Percentiles rank a stretch among this genome's conserved stretches.
phyloP scores from a whole-genome alignment of 2,797 vertebrate genomes.

The Mycteria americana region DNA sequence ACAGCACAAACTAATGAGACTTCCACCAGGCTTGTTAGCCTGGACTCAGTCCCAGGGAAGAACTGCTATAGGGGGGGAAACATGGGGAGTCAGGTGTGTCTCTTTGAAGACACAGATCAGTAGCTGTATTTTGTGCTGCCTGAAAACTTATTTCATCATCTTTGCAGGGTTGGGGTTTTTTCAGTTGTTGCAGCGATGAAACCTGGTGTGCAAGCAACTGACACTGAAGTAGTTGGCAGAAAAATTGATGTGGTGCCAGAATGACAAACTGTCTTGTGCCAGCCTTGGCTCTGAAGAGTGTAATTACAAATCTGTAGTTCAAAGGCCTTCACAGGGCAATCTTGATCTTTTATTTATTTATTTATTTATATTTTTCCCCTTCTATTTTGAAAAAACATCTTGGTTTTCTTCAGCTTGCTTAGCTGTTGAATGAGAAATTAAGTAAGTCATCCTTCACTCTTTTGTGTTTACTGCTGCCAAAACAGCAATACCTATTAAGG shows the following conservation, averaged over 20 bases:
- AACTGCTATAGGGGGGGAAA: neutral
- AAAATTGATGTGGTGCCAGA: neutral
- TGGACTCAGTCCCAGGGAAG: neutral
- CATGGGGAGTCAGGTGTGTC: neutral
- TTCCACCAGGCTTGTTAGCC: rapidly evolving
- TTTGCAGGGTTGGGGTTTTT: neutral
- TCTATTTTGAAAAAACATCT: neutral
- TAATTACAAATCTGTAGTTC: neutral
- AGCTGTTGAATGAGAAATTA: neutral
- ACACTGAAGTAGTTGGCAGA: neutral
- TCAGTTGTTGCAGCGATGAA: neutral
- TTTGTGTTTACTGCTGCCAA: neutral
- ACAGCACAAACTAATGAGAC: neutral
- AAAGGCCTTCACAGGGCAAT: neutral
- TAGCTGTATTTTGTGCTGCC: neutral
- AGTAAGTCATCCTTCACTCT: neutral
- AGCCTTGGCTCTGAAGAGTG: neutral
- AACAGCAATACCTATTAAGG: neutral
- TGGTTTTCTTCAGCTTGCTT: neutral
- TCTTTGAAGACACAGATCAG: neutral
- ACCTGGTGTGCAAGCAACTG: neutral
- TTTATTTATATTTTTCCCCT: neutral
- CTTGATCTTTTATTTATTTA: neutral
- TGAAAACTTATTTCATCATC: neutral
- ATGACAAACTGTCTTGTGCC: neutral